Percentiles rank a stretch among this genome's conserved stretches.
Conservation (phyloP, 2,888 invertebrate species). For the Tetheella fluctuosa region DNA sequence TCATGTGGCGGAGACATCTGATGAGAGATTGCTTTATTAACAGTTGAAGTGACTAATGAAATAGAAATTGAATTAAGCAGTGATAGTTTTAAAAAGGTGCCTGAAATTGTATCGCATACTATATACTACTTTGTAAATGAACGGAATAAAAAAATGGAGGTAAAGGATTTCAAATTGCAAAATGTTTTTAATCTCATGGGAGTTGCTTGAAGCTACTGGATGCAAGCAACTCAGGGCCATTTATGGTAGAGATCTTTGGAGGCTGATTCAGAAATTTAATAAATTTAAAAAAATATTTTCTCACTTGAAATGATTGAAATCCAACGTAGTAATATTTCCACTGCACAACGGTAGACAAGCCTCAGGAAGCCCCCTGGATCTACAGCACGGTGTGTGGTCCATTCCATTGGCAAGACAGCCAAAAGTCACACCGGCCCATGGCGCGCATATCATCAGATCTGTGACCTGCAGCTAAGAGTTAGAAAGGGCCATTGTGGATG, state of each 20-base stretch:
- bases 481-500: constrained; percentile 55
- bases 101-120: not conserved
- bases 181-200: too few species aligned
- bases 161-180: too few species aligned
- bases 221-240: too few species aligned
- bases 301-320: constrained; percentile 93
- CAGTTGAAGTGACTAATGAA: too few species aligned
- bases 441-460: constrained; percentile 95
- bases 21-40: not conserved
- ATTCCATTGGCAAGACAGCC: constrained; percentile 91
- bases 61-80: too few species aligned
- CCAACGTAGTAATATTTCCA: constrained; percentile 90
- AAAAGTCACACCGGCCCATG: constrained; percentile 93
- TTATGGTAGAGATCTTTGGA: too few species aligned
- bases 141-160: too few species aligned
- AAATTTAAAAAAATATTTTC: constrained; percentile 43
- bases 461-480: constrained; percentile 86
- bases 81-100: not conserved
- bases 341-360: constrained; percentile 90
- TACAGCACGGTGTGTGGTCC: constrained; percentile 93
- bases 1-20: constrained; percentile 91
- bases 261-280: not conserved
- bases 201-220: too few species aligned
- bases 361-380: constrained; percentile 89
- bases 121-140: too few species aligned